Evolutionary conservation across 2,888 invertebrate genomes (phyloP).

Genomic region (Temnothorax rugatulus): DNA sequence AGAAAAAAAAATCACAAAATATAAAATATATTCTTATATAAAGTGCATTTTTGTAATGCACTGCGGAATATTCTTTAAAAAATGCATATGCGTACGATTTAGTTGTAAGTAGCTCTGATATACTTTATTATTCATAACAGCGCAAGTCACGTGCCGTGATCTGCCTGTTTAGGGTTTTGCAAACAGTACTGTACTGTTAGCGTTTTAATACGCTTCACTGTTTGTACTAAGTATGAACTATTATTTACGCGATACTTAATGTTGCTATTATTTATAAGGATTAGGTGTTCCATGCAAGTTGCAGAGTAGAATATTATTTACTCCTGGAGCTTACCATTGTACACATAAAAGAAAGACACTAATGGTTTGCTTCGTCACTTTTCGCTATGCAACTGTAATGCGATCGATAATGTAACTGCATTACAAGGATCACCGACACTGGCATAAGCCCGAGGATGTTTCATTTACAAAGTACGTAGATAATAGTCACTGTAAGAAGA

Average conservation of each 20-base stretch:
- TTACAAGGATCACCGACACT: conserved; percentile 73
- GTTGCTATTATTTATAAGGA: conserved; percentile 67
- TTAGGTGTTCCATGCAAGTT: conserved; percentile 50
- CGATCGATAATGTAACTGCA: conserved; percentile 23
- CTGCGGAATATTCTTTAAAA: conserved; percentile 61
- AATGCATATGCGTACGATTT: conserved; percentile 58
- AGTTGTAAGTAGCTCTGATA: conserved; percentile 69
- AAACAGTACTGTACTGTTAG: conserved; percentile 48
- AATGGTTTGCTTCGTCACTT: conserved; percentile 39
- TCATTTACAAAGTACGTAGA: conserved; percentile 64
- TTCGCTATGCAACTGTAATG: conserved; percentile 48
- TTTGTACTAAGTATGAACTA: conserved; percentile 57
- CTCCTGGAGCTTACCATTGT: conserved; percentile 41
- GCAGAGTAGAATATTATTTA: conserved; percentile 38
- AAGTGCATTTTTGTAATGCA: conserved; percentile 73
- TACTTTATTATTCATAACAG: conserved; percentile 60
- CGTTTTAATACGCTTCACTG: conserved; percentile 56
- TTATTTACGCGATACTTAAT: conserved; percentile 69
- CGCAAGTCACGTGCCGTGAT: conserved; percentile 58
- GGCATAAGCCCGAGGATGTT: conserved; percentile 71
- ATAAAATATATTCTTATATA: conserved; percentile 73
- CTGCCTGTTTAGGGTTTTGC: conserved; percentile 41
- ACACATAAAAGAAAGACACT: conserved; percentile 19
- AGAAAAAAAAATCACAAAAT: conserved; percentile 39
- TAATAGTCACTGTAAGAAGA: conserved; percentile 34